phyloP scores from a whole-genome alignment of 2,888 invertebrate genomes.

The Microctonus aethiopoides region DNA sequence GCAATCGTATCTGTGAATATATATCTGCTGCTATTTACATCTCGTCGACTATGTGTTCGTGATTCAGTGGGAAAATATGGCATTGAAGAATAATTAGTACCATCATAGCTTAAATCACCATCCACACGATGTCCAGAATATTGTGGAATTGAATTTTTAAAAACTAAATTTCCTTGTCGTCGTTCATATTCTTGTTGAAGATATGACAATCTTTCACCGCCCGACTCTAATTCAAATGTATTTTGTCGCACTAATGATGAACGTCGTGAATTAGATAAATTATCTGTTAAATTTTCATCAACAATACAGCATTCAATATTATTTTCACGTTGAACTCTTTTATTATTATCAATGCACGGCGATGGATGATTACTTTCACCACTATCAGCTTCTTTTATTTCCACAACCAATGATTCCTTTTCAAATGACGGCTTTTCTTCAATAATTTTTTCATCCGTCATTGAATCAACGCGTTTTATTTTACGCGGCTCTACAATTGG shows the following conservation, averaged over 20 bases:
- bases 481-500: conserved; percentile 52
- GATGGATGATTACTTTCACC: conserved; percentile 64
- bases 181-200: conserved; percentile 71
- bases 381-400: conserved; percentile 65
- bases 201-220: conserved; percentile 63
- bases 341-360: conserved; percentile 61
- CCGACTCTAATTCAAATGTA: conserved; percentile 67
- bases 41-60: background rate
- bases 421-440: conserved; percentile 46
- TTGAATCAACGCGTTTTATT: conserved; percentile 49
- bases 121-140: conserved; percentile 71
- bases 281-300: conserved; percentile 35
- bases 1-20: background rate
- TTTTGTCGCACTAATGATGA: conserved; percentile 65
- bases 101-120: conserved; percentile 53
- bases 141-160: conserved; percentile 73
- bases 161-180: conserved; percentile 72
- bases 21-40: background rate
- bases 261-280: conserved; percentile 43
- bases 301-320: conserved; percentile 33
- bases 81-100: conserved; percentile 31
- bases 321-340: conserved; percentile 42
- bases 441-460: conserved; percentile 47
- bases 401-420: conserved; percentile 62
- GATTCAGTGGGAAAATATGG: conserved; percentile 21